Conservation (phyloP, 2,113 vertebrate genomes). For the Xenus cinereus region DNA sequence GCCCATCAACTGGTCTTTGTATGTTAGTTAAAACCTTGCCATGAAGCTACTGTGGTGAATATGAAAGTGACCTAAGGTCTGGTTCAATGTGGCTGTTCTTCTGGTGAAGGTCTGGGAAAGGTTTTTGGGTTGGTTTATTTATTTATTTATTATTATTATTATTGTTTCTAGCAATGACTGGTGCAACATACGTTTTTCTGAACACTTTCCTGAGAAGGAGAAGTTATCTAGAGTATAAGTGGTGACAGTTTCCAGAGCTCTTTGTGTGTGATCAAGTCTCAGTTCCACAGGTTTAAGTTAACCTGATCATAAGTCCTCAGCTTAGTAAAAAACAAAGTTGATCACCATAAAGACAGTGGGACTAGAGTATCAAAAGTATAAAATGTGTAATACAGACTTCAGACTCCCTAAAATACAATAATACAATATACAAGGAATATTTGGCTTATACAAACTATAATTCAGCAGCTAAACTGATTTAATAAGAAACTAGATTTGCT, state of each 20-base stretch:
- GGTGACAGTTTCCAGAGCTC: not conserved
- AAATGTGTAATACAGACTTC: not conserved
- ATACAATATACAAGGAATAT: not conserved
- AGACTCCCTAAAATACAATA: not conserved
- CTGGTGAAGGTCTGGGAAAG: not conserved
- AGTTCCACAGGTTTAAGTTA: not conserved
- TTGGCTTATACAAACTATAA: not conserved
- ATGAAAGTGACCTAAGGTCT: too few species aligned
- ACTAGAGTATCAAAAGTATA: not conserved
- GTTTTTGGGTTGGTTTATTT: not conserved
- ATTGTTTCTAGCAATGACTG: not conserved
- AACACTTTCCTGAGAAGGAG: not conserved
- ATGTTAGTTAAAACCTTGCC: not conserved
- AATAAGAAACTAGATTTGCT: not conserved
- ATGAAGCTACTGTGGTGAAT: not conserved
- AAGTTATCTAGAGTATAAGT: not conserved
- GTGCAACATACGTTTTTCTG: not conserved
- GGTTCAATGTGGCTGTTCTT: not conserved
- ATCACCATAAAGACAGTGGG: not conserved
- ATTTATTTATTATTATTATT: too few species aligned
- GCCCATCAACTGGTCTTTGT: not conserved
- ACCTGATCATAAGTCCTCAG: not conserved
- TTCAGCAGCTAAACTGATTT: not conserved
- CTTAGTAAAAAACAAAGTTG: not conserved
- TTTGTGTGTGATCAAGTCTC: not conserved